Evolutionary conservation across 2,888 invertebrate species (phyloP).

Genomic region (Drosophila histrio): DNA sequence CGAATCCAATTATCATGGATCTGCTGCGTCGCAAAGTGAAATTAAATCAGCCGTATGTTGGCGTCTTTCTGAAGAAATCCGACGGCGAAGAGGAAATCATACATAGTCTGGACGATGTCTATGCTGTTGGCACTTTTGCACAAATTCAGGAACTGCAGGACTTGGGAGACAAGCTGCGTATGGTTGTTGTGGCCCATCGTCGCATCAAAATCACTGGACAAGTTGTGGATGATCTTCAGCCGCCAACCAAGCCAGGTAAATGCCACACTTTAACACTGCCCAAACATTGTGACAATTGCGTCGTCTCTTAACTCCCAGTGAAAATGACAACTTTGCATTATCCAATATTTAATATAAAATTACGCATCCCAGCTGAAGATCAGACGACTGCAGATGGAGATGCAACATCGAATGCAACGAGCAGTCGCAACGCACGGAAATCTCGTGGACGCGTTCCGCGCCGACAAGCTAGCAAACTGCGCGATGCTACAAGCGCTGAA

Average conservation of each 20-base stretch:
- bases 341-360: slow-evolving; percentile 92
- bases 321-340: slow-evolving; percentile 91
- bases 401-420: slow-evolving; percentile 62
- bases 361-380: slow-evolving; percentile 93
- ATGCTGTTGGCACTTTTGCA: slow-evolving; percentile 97
- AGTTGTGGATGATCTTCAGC: slow-evolving; percentile 88
- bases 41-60: slow-evolving; percentile 98
- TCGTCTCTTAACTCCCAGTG: slow-evolving; percentile 75
- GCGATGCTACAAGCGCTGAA: slow-evolving; percentile 29
- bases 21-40: slow-evolving; percentile 96
- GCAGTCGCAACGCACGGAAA: slow-evolving; percentile 84
- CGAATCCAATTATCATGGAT: slow-evolving; percentile 94
- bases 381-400: slow-evolving; percentile 51
- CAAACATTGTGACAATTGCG: slow-evolving; percentile 53
- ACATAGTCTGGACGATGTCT: slow-evolving; percentile 92
- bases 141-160: slow-evolving; percentile 99
- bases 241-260: slow-evolving; percentile 84
- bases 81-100: slow-evolving; percentile 95
- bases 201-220: slow-evolving; percentile 92
- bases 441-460: slow-evolving; percentile 83
- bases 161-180: slow-evolving; percentile 93
- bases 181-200: slow-evolving; percentile 97
- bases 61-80: slow-evolving; percentile 97
- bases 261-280: slow-evolving; percentile 19
- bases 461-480: slow-evolving; percentile 51